Evolutionary conservation across 2,888 invertebrate genomes (phyloP).

Genomic region (Thera obeliscata): DNA sequence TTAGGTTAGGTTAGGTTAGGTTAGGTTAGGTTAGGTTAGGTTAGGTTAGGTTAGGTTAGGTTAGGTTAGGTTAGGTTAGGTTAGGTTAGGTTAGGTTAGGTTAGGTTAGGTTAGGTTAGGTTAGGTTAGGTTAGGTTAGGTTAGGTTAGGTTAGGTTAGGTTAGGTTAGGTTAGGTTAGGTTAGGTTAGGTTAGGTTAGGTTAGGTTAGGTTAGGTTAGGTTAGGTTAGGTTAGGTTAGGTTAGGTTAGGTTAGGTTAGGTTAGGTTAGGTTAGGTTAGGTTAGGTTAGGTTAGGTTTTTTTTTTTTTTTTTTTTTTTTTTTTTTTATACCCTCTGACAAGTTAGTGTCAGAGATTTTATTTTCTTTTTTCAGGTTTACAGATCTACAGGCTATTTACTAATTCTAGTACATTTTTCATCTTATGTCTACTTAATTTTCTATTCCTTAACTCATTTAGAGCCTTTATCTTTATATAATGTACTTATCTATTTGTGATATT

Average conservation of each 20-base stretch:
- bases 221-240: slow-evolving; percentile 24
- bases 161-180: slow-evolving; percentile 19
- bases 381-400: no score
- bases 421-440: no score
- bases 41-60: slow-evolving; percentile 20
- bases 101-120: slow-evolving; percentile 5
- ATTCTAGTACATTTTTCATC: no score
- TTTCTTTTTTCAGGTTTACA: no score
- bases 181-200: slow-evolving; percentile 5
- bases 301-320: no score
- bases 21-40: slow-evolving; percentile 1
- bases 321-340: no score
- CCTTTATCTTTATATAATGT: no score
- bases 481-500: no score
- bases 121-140: slow-evolving; percentile 20
- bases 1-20: no score
- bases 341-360: no score
- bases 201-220: slow-evolving; percentile 20
- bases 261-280: slow-evolving; percentile 5
- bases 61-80: slow-evolving; percentile 24
- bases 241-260: slow-evolving; percentile 19
- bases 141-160: slow-evolving; percentile 24
- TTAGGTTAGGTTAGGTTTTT: no score
- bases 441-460: no score
- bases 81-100: slow-evolving; percentile 19